These are phyloP conservation scores for Mionectes olivaceus DNA, from an alignment of 2,797 vertebrate species.

Conservation along the genomic window DNA sequence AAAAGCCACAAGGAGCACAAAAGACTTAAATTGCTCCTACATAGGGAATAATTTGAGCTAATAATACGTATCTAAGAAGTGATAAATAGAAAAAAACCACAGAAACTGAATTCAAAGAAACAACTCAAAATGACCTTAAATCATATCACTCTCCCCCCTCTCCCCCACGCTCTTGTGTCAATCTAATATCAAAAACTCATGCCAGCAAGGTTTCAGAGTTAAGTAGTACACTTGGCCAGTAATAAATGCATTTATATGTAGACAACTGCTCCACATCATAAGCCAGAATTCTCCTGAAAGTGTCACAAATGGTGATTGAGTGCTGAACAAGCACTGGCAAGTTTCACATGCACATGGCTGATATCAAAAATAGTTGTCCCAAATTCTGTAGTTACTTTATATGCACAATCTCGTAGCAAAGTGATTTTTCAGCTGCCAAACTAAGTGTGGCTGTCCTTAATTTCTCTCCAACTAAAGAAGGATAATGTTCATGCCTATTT, in stretches of 20 bases:
- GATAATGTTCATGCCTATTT: background rate
- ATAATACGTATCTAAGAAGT: background rate
- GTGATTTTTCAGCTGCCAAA: constrained; percentile 21
- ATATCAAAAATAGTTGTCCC: background rate
- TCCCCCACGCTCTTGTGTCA: rapidly evolving
- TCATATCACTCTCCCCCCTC: background rate
- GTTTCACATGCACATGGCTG: background rate
- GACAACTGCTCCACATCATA: background rate
- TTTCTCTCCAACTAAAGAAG: background rate
- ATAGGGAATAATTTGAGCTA: background rate
- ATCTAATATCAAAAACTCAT: background rate
- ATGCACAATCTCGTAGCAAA: background rate
- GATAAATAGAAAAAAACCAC: background rate
- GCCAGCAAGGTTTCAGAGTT: background rate
- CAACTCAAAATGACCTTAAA: background rate
- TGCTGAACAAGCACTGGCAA: background rate
- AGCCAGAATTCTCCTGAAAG: background rate
- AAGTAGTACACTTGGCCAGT: background rate
- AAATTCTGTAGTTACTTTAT: background rate
- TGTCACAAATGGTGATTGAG: background rate
- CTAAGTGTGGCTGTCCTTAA: background rate
- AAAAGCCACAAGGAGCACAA: background rate
- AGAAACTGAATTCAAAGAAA: background rate
- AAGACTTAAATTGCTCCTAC: background rate
- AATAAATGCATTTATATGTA: background rate